Base-by-base conservation (phyloP, 2,888 invertebrate species). In the Mystacides longicornis region DNA sequence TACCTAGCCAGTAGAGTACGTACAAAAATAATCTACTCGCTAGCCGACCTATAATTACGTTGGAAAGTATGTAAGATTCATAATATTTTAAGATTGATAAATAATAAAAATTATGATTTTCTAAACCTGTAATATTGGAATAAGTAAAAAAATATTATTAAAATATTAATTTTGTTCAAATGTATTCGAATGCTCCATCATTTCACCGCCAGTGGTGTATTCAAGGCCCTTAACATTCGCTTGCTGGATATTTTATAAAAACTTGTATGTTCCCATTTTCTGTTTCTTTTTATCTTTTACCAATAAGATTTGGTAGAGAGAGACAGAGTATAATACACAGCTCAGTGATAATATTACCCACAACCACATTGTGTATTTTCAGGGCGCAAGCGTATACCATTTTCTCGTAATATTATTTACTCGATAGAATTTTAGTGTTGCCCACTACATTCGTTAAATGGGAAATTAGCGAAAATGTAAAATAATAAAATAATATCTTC, bases 311-410 rank as follows among this genome's bases (percentile, higher is more conserved):
- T n/a, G 37, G 3, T 3, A n/a, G 37, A 37, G 37, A 14, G 37
- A 37, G 16, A 37, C 7, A 14, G 37, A 37, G 14, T 37, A 37
- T 14, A 37, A n/a, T 7, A 37, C n/a, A n/a, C 37, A 3, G 4
- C 37, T 37, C 16, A 7, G 27, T 27, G 27, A 7, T 5, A 7
- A 11, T 27, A 27, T 27, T n/a, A n/a, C n/a, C n/a, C n/a, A 27
- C 11, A 7, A 27, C 27, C 18, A 5, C 20, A 20, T 18, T 48
- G 48, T 48, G 23, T 48, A 51, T 33, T n/a, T 37, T 49, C 50
- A 52, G 9, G 33, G 45, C 56, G 53, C 56, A 56, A 48, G 56
- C 56, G 56, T 53, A 37, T 14, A 37, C 52, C 20, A 22, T 31
- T 49, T 46, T 9, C 49, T 48, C 37, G 31, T 22, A 27, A 45